Evolutionary conservation across 2,888 invertebrate genomes (phyloP).

Genomic region (Macroteleia sp.): DNA sequence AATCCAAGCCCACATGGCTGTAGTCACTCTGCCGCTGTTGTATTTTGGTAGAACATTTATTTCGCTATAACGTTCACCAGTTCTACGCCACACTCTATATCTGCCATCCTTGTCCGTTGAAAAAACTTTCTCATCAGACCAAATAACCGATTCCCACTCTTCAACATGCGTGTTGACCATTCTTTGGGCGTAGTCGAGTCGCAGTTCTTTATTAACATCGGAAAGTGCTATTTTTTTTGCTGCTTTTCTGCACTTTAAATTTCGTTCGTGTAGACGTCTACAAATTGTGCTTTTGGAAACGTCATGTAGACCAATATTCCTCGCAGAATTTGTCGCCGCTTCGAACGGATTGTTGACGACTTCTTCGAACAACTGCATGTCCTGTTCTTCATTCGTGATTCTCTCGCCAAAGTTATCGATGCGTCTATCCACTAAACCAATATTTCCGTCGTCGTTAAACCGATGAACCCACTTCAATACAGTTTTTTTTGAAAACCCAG

Average conservation of each 20-base stretch:
- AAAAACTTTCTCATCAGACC: slow-evolving; percentile 45
- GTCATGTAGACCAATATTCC: neutral
- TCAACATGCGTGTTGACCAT: neutral
- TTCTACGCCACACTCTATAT: slow-evolving; percentile 20
- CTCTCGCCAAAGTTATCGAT: too few species aligned
- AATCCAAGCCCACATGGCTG: slow-evolving; percentile 58
- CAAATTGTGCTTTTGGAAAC: neutral
- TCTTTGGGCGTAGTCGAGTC: slow-evolving; percentile 8
- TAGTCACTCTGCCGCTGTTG: slow-evolving; percentile 42
- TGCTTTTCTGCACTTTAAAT: neutral
- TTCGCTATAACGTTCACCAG: neutral
- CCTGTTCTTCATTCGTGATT: neutral
- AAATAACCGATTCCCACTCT: slow-evolving; percentile 14
- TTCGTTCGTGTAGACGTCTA: neutral
- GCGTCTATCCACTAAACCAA: too few species aligned
- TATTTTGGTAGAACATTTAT: slow-evolving; percentile 8
- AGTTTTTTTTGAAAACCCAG: too few species aligned
- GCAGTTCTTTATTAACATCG: neutral
- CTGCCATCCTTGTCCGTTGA: slow-evolving; percentile 40
- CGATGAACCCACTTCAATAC: too few species aligned
- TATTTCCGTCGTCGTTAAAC: too few species aligned
- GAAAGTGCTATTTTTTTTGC: slow-evolving; percentile 19
- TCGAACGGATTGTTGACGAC: neutral
- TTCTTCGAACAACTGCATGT: neutral
- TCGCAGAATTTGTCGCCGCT: neutral